These are phyloP conservation scores for Syrrhaptes paradoxus DNA, from an alignment of 2,113 vertebrate genomes.

Conservation along the genomic window DNA sequence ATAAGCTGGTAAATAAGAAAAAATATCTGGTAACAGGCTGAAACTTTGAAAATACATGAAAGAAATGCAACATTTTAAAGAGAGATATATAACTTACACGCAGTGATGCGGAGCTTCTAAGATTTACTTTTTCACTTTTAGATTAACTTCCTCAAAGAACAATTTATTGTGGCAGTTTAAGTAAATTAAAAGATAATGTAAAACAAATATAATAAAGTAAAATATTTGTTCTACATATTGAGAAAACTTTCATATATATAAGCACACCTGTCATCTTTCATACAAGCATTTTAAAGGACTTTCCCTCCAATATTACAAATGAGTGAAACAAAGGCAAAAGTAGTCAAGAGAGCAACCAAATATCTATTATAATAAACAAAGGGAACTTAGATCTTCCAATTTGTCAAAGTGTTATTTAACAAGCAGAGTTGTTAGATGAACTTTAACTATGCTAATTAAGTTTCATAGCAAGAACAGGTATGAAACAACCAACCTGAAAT, in stretches of 20 bases:
- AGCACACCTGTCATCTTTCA: neutral
- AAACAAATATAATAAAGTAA: neutral
- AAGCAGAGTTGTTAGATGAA: neutral
- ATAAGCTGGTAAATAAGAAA: slow-evolving; percentile 84
- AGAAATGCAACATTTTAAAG: neutral
- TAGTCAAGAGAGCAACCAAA: neutral
- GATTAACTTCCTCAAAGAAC: neutral
- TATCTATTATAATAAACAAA: neutral
- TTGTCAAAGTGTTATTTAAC: neutral
- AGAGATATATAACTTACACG: neutral
- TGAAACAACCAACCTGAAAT: neutral
- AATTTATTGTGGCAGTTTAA: neutral
- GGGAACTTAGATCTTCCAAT: neutral
- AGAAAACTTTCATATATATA: neutral
- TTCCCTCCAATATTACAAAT: neutral
- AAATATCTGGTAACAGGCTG: neutral
- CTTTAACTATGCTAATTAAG: neutral
- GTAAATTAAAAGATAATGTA: neutral
- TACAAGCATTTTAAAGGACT: neutral
- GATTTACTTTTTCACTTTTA: neutral
- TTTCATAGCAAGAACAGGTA: neutral
- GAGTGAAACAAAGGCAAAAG: neutral
- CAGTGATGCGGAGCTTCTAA: neutral
- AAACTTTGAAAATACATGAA: neutral
- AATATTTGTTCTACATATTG: neutral